phyloP scores from a whole-genome alignment of 2,888 invertebrate genomes.

The Athalia circularis region DNA sequence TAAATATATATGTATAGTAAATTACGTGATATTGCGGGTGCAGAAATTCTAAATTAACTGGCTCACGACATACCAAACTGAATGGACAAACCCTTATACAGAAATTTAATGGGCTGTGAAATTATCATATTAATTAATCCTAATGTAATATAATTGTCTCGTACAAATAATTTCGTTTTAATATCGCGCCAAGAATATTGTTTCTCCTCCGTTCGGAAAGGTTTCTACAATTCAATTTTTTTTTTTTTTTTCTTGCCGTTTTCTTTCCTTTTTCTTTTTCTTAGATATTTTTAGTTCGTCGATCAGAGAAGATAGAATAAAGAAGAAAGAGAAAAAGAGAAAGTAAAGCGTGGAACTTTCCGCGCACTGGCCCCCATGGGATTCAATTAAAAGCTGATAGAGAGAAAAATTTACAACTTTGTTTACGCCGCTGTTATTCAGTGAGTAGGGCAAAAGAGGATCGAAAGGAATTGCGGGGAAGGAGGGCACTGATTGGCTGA shows the following conservation, averaged over 20 bases:
- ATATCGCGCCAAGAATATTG: too few relatives aligned
- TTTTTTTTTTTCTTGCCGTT: too few relatives aligned
- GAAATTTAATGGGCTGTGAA: constrained; percentile 33
- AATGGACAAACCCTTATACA: not conserved
- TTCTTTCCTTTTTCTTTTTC: not conserved
- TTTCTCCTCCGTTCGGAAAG: too few relatives aligned
- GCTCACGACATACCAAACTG: too few relatives aligned
- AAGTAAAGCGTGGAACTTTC: not conserved
- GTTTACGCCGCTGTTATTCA: constrained; percentile 62
- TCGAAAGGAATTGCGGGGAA: not conserved
- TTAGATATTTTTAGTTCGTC: not conserved
- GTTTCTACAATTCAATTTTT: too few relatives aligned
- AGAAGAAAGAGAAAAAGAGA: not conserved
- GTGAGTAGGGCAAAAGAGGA: too few relatives aligned
- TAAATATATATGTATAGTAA: too few relatives aligned
- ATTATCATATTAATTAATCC: constrained; percentile 36
- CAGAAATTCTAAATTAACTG: too few relatives aligned
- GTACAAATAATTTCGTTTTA: not conserved
- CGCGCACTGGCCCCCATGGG: constrained; percentile 37
- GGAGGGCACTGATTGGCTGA: constrained; percentile 56
- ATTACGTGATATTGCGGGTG: too few relatives aligned
- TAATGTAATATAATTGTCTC: constrained; percentile 3
- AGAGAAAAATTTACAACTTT: constrained; percentile 65
- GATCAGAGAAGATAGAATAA: not conserved
- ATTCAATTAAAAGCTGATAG: constrained; percentile 61